Evolutionary conservation across 2,888 invertebrate species (phyloP).

Genomic region (Ommatoiulus sabulosus): DNA sequence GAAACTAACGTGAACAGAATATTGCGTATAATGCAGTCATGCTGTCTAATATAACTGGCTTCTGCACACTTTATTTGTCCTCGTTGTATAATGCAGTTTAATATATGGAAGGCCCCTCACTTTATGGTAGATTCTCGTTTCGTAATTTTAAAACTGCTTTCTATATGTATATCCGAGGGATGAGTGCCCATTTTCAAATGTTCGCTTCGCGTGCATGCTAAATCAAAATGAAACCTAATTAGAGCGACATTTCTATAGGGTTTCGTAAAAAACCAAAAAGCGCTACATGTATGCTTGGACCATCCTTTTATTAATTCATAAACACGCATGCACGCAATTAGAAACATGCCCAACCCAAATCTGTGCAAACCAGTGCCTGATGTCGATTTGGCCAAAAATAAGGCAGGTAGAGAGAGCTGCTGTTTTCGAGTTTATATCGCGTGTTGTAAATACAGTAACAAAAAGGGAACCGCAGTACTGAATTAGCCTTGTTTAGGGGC

Average conservation of each 20-base stretch:
- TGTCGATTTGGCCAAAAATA: background rate
- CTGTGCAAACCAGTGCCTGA: background rate
- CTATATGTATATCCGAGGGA: background rate
- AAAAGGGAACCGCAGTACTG: constrained; percentile 13
- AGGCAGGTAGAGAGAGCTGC: constrained; percentile 34
- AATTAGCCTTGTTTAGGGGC: background rate
- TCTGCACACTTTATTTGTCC: no score
- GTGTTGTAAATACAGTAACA: background rate
- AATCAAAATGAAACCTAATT: background rate
- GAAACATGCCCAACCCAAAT: background rate
- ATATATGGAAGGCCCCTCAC: no score
- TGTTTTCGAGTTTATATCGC: background rate
- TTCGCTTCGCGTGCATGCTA: background rate
- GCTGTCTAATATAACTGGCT: no score
- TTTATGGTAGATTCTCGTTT: no score
- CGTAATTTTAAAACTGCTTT: background rate
- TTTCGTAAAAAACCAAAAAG: background rate
- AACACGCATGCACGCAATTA: background rate
- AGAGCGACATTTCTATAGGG: background rate
- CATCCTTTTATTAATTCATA: background rate
- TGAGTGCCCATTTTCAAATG: background rate
- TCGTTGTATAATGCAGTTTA: no score
- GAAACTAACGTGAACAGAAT: no score
- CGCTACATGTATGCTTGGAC: background rate
- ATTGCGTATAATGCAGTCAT: no score